Evolutionary conservation across 2,888 invertebrate genomes (phyloP).

Genomic region (Meghimatium bilineatum): DNA sequence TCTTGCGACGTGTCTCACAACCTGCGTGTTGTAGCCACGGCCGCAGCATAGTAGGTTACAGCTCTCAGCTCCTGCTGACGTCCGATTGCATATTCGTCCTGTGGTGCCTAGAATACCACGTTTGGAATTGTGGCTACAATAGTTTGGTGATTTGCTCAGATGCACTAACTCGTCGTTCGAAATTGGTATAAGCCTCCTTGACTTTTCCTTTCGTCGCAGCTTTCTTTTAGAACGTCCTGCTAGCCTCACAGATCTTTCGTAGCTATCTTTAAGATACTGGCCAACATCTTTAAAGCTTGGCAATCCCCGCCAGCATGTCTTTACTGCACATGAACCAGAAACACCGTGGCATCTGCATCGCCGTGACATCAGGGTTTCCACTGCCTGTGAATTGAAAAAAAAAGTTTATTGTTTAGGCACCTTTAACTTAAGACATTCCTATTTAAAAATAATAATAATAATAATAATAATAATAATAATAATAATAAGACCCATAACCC

Average conservation of each 20-base stretch:
- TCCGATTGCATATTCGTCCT: constrained; percentile 80
- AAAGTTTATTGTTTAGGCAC: no score
- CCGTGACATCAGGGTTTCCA: constrained; percentile 78
- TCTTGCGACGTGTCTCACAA: constrained; percentile 83
- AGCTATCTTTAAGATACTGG: constrained; percentile 79
- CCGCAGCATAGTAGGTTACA: constrained; percentile 80
- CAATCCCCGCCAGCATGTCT: constrained; percentile 81
- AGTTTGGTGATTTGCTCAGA: constrained; percentile 80
- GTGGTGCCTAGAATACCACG: constrained; percentile 78
- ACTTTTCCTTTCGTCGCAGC: constrained; percentile 78
- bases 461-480: no score
- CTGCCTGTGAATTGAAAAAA: constrained; percentile 73
- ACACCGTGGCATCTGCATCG: constrained; percentile 82
- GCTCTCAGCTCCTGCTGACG: constrained; percentile 78
- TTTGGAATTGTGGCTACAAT: constrained; percentile 76
- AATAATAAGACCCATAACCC: no score
- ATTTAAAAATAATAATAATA: no score
- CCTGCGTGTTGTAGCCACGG: constrained; percentile 80
- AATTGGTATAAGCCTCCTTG: constrained; percentile 77
- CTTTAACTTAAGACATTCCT: no score
- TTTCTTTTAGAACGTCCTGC: constrained; percentile 74
- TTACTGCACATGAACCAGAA: constrained; percentile 81
- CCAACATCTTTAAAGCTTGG: constrained; percentile 80
- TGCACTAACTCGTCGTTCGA: constrained; percentile 79
- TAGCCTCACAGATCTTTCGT: constrained; percentile 79